phyloP scores from a whole-genome alignment of 2,888 invertebrate genomes.

The Aleiodes alternator region DNA sequence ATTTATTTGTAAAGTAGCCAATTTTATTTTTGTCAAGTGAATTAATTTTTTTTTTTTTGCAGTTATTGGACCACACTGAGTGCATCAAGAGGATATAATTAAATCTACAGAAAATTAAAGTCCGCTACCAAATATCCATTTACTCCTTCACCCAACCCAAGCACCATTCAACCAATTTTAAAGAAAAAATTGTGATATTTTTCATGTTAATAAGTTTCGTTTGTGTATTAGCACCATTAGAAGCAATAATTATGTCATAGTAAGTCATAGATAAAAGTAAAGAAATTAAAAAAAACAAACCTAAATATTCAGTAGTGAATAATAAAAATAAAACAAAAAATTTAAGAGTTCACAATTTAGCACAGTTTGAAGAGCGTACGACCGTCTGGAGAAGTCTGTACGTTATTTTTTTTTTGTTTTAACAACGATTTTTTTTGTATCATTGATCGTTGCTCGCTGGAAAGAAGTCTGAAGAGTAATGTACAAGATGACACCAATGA shows the following conservation, averaged over 20 bases:
- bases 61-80: conserved; percentile 22
- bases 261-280: conserved; percentile 19
- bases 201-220: not conserved
- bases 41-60: not conserved
- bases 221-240: conserved; percentile 13
- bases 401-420: conserved; percentile 44
- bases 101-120: conserved; percentile 45
- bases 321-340: conserved; percentile 1
- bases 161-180: conserved; percentile 64
- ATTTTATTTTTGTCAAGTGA: conserved; percentile 22
- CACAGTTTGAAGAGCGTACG: conserved; percentile 49
- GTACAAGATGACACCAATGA: conserved; percentile 36
- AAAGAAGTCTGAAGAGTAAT: conserved; percentile 56
- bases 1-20: conserved; percentile 7
- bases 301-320: not conserved
- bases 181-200: conserved; percentile 39
- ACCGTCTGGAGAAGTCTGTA: conserved; percentile 58
- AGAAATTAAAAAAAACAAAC: conserved; percentile 10
- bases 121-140: conserved; percentile 53
- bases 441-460: conserved; percentile 60
- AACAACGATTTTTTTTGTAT: conserved; percentile 19
- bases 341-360: conserved; percentile 5
- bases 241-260: conserved; percentile 2
- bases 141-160: conserved; percentile 55
- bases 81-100: conserved; percentile 26